Percentiles rank a stretch among this genome's conserved stretches.
Evolutionary conservation across 2,797 vertebrate genomes (phyloP).

Genomic region (Intellagama lesueurii): DNA sequence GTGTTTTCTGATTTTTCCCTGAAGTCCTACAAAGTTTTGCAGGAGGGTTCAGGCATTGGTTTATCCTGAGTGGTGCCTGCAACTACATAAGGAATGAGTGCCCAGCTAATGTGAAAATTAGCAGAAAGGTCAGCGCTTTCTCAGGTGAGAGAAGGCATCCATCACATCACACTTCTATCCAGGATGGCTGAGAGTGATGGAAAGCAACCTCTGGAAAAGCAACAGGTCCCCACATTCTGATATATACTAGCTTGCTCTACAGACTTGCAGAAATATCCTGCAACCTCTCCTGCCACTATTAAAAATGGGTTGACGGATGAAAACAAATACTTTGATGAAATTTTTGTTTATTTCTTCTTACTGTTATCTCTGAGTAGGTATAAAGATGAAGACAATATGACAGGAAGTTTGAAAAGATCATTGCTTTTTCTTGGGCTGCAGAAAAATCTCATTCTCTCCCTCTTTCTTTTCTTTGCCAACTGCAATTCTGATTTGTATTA

Average conservation of each 20-base stretch:
- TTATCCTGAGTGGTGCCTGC: too few species aligned
- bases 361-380: slow-evolving; percentile 12
- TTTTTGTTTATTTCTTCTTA: slow-evolving; percentile 52
- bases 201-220: too few species aligned
- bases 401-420: neutral
- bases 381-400: slow-evolving; percentile 39
- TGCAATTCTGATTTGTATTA: neutral
- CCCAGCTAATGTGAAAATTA: too few species aligned
- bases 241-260: neutral
- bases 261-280: neutral
- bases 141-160: too few species aligned
- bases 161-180: too few species aligned
- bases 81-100: too few species aligned
- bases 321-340: slow-evolving; percentile 53
- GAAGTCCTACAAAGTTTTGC: too few species aligned
- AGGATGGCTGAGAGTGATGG: too few species aligned
- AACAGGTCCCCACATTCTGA: too few species aligned
- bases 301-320: slow-evolving; percentile 46
- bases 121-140: too few species aligned
- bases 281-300: neutral
- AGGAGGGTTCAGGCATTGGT: too few species aligned
- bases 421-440: accelerated
- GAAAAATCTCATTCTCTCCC: accelerated
- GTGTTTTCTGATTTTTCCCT: too few species aligned
- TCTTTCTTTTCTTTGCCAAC: neutral